Conservation (phyloP, 1,140 invertebrate species). For the Dufourea novaeangliae region DNA sequence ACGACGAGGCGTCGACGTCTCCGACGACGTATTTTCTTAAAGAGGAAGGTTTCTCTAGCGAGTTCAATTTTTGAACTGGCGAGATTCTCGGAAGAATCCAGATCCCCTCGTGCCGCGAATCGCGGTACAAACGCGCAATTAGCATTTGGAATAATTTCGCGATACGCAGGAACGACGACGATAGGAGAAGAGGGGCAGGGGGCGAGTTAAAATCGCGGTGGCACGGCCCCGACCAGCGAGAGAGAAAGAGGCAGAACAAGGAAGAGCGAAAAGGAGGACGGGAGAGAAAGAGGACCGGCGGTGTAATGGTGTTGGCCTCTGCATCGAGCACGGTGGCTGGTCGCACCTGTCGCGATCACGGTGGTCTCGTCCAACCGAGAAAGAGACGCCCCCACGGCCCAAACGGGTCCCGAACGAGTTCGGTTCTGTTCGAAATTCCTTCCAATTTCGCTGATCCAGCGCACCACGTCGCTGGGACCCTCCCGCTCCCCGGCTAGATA, state of each 20-base stretch:
- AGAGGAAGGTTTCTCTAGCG: no score
- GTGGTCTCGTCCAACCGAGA: slow-evolving; percentile 75
- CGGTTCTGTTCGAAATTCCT: slow-evolving; percentile 63
- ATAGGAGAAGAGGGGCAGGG: slow-evolving; percentile 14
- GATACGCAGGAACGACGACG: slow-evolving; percentile 1
- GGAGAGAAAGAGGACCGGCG: slow-evolving; percentile 53
- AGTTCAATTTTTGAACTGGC: not conserved
- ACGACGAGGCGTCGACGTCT: not conserved
- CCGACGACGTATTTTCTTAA: not conserved
- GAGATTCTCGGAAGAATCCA: slow-evolving; percentile 16
- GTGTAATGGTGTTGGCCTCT: slow-evolving; percentile 75
- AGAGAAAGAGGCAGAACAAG: slow-evolving; percentile 41
- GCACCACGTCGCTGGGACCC: slow-evolving; percentile 25
- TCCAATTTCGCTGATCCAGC: slow-evolving; percentile 59
- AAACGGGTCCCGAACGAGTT: slow-evolving; percentile 67
- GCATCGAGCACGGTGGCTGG: slow-evolving; percentile 77
- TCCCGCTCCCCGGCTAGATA: no score
- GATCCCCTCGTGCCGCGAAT: not conserved
- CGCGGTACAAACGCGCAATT: slow-evolving; percentile 40
- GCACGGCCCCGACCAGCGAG: slow-evolving; percentile 44
- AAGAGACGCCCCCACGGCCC: slow-evolving; percentile 73
- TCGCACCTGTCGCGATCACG: slow-evolving; percentile 79
- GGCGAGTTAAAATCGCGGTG: slow-evolving; percentile 52
- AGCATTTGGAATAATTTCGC: slow-evolving; percentile 49
- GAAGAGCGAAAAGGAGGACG: slow-evolving; percentile 46